Percentiles rank a stretch among this genome's conserved stretches.
Conservation (phyloP, 2,797 vertebrate species). For the Lophius americanus region DNA sequence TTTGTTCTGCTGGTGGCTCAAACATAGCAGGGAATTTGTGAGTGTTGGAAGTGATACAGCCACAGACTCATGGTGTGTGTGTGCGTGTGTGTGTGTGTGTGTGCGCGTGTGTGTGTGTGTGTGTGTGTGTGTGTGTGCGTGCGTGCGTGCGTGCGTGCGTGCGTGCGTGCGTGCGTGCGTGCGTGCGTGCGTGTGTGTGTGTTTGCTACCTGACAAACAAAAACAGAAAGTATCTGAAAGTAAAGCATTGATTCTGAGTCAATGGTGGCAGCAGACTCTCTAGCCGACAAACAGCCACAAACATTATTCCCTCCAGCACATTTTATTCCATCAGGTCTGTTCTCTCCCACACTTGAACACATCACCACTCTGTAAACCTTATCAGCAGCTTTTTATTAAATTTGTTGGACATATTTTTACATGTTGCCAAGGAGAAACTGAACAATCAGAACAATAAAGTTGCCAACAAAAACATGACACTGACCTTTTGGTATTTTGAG, state of each 20-base stretch:
- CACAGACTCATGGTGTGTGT: constrained; percentile 1
- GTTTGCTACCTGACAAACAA: constrained; percentile 2
- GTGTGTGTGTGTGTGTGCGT: no score
- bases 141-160: neutral
- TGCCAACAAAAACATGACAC: constrained; percentile 18
- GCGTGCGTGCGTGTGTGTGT: no score
- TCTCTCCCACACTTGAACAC: constrained; percentile 7
- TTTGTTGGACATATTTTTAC: neutral
- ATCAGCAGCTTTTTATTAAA: constrained; percentile 1
- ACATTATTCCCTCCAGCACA: neutral
- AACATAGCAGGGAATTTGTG: constrained; percentile 37
- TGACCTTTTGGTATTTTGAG: no score
- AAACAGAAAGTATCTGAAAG: constrained; percentile 38
- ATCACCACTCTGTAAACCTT: constrained; percentile 1
- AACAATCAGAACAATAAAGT: constrained; percentile 26
- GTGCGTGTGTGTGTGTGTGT: constrained; percentile 20
- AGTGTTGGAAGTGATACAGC: constrained; percentile 49
- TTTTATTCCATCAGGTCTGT: constrained; percentile 1
- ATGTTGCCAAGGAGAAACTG: constrained; percentile 14
- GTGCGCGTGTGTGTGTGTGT: neutral
- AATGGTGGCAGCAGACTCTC: constrained; percentile 6
- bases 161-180: no score
- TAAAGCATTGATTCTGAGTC: constrained; percentile 32
- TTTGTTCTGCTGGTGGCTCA: constrained; percentile 72
- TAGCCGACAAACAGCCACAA: constrained; percentile 32